These are phyloP conservation scores for Oxyura jamaicensis DNA, from an alignment of 2,113 vertebrate species.

Conservation along the genomic window DNA sequence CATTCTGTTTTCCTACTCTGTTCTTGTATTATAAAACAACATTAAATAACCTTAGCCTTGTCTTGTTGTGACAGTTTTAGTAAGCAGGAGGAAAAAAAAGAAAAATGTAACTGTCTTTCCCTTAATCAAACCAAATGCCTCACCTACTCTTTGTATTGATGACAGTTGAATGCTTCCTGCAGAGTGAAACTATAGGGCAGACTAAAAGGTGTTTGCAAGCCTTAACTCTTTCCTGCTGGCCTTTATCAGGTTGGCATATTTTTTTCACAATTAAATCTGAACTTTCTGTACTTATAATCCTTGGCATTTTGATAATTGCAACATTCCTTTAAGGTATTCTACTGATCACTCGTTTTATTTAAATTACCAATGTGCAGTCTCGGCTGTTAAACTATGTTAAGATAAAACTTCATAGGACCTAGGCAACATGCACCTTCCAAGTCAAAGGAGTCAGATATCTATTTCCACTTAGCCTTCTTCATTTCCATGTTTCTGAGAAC, in stretches of 20 bases:
- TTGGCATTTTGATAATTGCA: not conserved
- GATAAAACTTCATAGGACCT: not conserved
- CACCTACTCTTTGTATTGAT: not conserved
- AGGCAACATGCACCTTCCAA: not conserved
- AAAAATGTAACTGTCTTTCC: not conserved
- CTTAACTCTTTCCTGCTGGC: conserved; percentile 21
- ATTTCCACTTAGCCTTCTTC: not conserved
- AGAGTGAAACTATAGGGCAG: conserved; percentile 7
- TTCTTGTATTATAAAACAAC: not conserved
- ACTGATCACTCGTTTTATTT: not conserved
- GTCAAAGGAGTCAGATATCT: not conserved
- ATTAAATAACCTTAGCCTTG: not conserved
- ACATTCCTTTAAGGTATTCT: not conserved
- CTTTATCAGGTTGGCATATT: not conserved
- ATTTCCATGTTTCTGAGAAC: not conserved
- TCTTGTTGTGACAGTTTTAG: not conserved
- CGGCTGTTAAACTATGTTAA: not conserved
- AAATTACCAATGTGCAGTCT: not conserved
- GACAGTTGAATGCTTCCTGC: conserved; percentile 19
- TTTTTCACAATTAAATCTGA: not conserved
- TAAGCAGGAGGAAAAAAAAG: not conserved
- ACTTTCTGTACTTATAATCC: not conserved
- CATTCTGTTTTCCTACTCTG: not conserved
- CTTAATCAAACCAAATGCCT: not conserved
- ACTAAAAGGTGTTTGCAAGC: not conserved